Base-by-base conservation (phyloP, 1,140 invertebrate species). In the Micrasema minimum region DNA sequence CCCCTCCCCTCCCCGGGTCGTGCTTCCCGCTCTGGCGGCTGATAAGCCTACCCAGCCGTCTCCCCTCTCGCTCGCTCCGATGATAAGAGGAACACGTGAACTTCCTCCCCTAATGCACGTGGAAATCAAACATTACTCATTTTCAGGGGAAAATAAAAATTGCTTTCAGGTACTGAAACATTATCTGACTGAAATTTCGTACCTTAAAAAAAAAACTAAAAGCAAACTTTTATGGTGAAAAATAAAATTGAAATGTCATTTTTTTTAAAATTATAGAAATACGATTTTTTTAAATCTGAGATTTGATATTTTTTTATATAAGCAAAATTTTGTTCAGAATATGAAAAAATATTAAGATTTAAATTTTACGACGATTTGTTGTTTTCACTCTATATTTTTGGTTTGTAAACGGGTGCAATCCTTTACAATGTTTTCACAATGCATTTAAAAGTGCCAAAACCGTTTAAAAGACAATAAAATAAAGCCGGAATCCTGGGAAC, bases 1-100 rank as follows among this genome's bases (percentile, higher is more conserved):
- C 71, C 51, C 16, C 53, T 23, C 14, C 67, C 51, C 16, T 76
- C 77, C 77, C 62, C 79, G 75, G 78, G 77, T 76, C 75, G 77
- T 77, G 76, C 79, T 79, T 51, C 71, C 45, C 51, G 10, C 35
- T 61, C 65, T 20, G 65, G 35, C 55, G n/a, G 31, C 22, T 66
- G 51, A 55, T 62, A 64, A 41, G 23, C 55, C 18, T 18, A 4
- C 3, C 26, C n/a, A 35, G 22, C 6, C 3, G 51, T 26, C 57
- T 23, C 22, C 26, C 57, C 64, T 53, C 66, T 73, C 66, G 23
- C 59, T 59, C 72, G 41, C 62, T 46, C 45, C 38, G 26, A 35
- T 72, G 71, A 72, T 72, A 72, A 72, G 53, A 53, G 18, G 23
- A 59, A 66, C 71, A 72, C 71, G 71, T 72, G 71, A 72, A 68